Evolutionary conservation across 2,113 vertebrate species (phyloP).

Genomic region (Ammodramus savannarum): DNA sequence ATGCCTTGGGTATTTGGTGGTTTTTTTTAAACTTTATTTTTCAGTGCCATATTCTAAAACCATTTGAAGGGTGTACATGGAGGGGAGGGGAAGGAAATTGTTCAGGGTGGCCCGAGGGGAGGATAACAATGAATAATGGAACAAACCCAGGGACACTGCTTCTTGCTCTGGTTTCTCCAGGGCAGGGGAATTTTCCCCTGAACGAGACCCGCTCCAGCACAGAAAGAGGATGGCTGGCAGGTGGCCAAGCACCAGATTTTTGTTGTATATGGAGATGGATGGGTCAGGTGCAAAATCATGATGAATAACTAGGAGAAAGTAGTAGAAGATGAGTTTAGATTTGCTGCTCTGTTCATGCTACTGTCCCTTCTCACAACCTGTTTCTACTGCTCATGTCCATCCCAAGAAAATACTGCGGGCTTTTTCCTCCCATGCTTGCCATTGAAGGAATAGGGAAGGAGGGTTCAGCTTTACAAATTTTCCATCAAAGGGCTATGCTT

Average conservation of each 20-base stretch:
- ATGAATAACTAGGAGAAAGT: neutral
- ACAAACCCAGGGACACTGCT: neutral
- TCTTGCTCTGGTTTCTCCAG: neutral
- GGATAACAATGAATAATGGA: conserved; percentile 47
- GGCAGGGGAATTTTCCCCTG: neutral
- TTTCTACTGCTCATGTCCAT: neutral
- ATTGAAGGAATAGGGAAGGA: neutral
- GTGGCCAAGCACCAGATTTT: neutral
- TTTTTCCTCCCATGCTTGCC: neutral
- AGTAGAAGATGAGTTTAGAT: neutral
- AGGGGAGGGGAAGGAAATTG: conserved; percentile 41
- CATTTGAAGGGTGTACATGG: neutral
- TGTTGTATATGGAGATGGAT: neutral
- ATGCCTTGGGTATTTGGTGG: neutral
- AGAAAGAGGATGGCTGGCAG: neutral
- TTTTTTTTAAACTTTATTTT: neutral
- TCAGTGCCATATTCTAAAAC: conserved; percentile 23
- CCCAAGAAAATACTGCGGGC: neutral
- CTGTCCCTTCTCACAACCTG: fast-evolving
- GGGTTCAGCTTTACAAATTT: neutral
- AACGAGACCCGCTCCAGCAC: neutral
- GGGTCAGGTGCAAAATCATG: neutral
- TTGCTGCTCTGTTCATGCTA: fast-evolving
- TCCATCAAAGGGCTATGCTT: neutral
- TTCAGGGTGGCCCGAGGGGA: neutral